A percentile compares a stretch with the other conserved stretches of the same genome.
Conservation (phyloP, 2,888 invertebrate species). For the Andricus curvator region DNA sequence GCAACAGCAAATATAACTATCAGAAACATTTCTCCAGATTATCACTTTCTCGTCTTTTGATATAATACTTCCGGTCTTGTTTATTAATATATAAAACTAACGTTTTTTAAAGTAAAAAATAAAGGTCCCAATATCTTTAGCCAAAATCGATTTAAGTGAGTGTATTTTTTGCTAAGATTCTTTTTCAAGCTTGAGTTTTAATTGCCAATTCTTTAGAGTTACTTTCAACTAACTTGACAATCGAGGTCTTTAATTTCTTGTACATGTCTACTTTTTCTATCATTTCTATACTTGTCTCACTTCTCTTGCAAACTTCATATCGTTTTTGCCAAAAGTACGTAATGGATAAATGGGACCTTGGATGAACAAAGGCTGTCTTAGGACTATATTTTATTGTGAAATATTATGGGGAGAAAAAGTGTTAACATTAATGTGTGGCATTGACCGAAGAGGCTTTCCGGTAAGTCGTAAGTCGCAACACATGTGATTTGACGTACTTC, state of each 20-base stretch:
- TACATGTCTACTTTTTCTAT: not conserved
- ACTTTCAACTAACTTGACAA: not conserved
- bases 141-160: not conserved
- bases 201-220: not conserved
- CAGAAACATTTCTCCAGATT: not conserved
- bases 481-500: conserved; percentile 30
- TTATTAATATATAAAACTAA: no score
- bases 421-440: not conserved
- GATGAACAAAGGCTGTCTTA: not conserved
- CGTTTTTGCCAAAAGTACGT: not conserved
- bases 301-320: not conserved
- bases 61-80: no score
- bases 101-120: no score
- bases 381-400: not conserved
- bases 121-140: not conserved
- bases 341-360: not conserved
- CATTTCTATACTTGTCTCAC: not conserved
- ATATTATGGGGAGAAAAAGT: not conserved
- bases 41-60: no score
- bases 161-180: not conserved
- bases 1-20: not conserved
- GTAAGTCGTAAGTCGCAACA: conserved; percentile 6
- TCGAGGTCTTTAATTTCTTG: not conserved
- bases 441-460: conserved; percentile 23
- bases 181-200: not conserved